Evolutionary conservation across 2,888 invertebrate species (phyloP).

Genomic region (Branchellion lobata): DNA sequence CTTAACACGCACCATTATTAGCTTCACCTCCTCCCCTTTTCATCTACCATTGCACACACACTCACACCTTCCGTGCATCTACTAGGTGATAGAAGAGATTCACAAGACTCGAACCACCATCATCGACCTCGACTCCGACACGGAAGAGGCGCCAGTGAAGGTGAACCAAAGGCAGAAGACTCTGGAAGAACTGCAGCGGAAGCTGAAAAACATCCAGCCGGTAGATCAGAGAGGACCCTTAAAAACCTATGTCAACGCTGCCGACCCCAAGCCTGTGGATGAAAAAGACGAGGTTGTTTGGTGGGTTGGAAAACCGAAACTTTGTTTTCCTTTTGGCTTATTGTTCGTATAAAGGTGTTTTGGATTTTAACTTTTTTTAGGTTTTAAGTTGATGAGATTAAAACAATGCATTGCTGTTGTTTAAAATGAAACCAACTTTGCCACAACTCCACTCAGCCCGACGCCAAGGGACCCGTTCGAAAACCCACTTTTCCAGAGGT

Average conservation of each 20-base stretch:
- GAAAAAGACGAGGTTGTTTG: constrained; percentile 8
- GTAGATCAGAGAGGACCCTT: constrained; percentile 32
- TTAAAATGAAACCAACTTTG: too few relatives aligned
- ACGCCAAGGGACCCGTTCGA: not conserved
- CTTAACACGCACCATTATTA: too few relatives aligned
- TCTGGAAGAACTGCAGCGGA: constrained; percentile 36
- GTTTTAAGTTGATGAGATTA: too few relatives aligned
- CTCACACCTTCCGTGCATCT: not conserved
- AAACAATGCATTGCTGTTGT: too few relatives aligned
- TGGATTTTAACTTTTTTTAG: too few relatives aligned
- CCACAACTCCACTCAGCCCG: not conserved
- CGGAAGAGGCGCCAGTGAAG: constrained; percentile 7
- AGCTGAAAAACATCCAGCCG: constrained; percentile 37
- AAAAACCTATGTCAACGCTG: constrained; percentile 37
- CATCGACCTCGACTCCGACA: constrained; percentile 36
- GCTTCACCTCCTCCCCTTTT: too few relatives aligned
- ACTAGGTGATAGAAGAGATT: constrained; percentile 30
- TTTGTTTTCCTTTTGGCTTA: too few relatives aligned
- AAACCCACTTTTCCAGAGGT: not conserved
- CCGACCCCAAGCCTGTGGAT: constrained; percentile 18
- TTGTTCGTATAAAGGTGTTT: too few relatives aligned
- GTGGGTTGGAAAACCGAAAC: too few relatives aligned
- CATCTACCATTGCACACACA: too few relatives aligned
- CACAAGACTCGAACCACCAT: constrained; percentile 38
- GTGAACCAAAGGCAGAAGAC: constrained; percentile 35